Conservation (phyloP, 2,797 vertebrate species). For the Mastacembelus armatus region DNA sequence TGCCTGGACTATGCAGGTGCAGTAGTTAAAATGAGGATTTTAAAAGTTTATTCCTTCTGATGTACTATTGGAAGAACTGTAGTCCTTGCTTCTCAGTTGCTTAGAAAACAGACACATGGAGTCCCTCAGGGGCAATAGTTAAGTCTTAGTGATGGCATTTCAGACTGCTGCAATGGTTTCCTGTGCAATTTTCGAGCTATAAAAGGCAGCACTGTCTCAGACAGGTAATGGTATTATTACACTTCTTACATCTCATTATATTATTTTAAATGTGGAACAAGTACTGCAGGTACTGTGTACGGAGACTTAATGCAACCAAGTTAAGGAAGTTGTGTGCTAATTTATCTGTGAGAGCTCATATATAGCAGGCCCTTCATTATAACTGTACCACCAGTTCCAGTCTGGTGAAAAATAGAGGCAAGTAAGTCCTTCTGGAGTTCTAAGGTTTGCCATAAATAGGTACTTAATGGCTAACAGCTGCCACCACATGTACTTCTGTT, state of each 20-base stretch:
- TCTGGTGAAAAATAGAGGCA: constrained; percentile 43
- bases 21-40: constrained; percentile 19
- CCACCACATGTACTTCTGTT: constrained; percentile 43
- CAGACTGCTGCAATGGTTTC: constrained; percentile 58
- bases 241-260: constrained; percentile 61
- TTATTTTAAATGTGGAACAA: constrained; percentile 53
- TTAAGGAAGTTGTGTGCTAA: constrained; percentile 40
- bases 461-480: constrained; percentile 58
- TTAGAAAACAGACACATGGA: constrained; percentile 44
- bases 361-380: constrained; percentile 40
- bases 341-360: constrained; percentile 30
- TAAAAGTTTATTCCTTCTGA: constrained; percentile 22
- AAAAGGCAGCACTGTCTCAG: constrained; percentile 49
- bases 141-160: constrained; percentile 60
- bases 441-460: constrained; percentile 61
- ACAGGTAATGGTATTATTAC: constrained; percentile 61
- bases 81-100: constrained; percentile 45
- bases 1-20: constrained; percentile 1
- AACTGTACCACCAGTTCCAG: constrained; percentile 39
- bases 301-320: constrained; percentile 22
- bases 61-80: constrained; percentile 35
- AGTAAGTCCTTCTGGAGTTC: constrained; percentile 51
- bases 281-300: constrained; percentile 9
- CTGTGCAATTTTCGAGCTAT: constrained; percentile 52
- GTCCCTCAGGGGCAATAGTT: constrained; percentile 58